phyloP scores from a whole-genome alignment of 2,113 vertebrate genomes.

The Onychorhynchus coronatus region DNA sequence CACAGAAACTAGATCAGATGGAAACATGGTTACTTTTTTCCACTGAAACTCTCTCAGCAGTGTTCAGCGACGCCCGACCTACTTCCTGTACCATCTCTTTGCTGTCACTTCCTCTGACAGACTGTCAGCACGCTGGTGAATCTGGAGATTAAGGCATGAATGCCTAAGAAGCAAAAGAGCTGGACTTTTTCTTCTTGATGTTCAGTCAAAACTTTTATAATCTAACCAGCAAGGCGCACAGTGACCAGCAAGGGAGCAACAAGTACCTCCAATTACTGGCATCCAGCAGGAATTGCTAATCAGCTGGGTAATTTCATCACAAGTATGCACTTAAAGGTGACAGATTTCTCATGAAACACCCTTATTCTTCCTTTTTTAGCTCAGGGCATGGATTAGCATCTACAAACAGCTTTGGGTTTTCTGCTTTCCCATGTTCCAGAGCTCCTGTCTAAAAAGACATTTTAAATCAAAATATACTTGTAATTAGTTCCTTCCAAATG shows the following conservation, averaged over 20 bases:
- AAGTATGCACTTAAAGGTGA: not conserved
- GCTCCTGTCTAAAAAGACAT: not conserved
- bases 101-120: slow-evolving; percentile 52
- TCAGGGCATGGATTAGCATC: not conserved
- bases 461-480: not conserved
- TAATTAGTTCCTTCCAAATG: not conserved
- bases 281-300: not conserved
- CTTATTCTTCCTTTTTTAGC: not conserved
- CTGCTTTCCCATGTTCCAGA: not conserved
- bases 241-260: not conserved
- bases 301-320: not conserved
- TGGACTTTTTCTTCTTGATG: not conserved
- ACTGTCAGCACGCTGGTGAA: not conserved
- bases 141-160: not conserved
- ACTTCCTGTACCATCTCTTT: slow-evolving; percentile 4
- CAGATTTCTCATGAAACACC: not conserved
- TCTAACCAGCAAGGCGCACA: not conserved
- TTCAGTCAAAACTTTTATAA: not conserved
- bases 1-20: slow-evolving; percentile 43
- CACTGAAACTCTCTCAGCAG: not conserved
- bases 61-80: not conserved
- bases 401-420: not conserved
- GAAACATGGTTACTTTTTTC: slow-evolving; percentile 34
- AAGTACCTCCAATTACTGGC: not conserved
- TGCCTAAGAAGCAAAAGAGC: not conserved